Evolutionary conservation across 2,797 vertebrate species (phyloP).

Genomic region (Scyliorhinus canicula): DNA sequence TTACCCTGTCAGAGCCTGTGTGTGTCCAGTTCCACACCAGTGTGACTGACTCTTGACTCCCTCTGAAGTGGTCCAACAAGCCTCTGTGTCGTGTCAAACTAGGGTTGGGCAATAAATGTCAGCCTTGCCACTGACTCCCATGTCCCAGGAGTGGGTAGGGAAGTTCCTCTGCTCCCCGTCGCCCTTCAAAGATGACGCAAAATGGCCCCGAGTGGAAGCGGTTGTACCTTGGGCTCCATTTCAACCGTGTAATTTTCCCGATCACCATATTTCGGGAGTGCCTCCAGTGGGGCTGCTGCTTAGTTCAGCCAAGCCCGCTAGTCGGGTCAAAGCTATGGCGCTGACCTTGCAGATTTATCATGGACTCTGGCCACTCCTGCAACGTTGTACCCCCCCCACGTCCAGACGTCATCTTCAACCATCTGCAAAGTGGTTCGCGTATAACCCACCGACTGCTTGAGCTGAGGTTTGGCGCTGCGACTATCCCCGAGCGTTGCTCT

Average conservation of each 20-base stretch:
- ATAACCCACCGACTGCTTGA: not conserved
- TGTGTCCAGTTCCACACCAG: not conserved
- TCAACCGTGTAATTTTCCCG: not conserved
- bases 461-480: not conserved
- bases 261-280: too few relatives aligned
- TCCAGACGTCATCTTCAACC: not conserved
- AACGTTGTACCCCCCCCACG: not conserved
- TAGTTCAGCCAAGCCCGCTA: not conserved
- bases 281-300: not conserved
- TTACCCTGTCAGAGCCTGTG: not conserved
- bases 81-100: not conserved
- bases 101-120: not conserved
- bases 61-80: not conserved
- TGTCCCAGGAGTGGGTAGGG: not conserved
- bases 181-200: not conserved
- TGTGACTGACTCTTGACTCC: not conserved
- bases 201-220: not conserved
- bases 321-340: not conserved
- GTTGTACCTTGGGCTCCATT: not conserved
- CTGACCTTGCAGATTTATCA: not conserved
- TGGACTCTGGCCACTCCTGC: not conserved
- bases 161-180: too few relatives aligned
- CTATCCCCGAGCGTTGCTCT: not conserved
- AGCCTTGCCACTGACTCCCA: not conserved
- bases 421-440: not conserved